Conservation (phyloP, 2,888 invertebrate genomes). For the Calephelis perditalis region DNA sequence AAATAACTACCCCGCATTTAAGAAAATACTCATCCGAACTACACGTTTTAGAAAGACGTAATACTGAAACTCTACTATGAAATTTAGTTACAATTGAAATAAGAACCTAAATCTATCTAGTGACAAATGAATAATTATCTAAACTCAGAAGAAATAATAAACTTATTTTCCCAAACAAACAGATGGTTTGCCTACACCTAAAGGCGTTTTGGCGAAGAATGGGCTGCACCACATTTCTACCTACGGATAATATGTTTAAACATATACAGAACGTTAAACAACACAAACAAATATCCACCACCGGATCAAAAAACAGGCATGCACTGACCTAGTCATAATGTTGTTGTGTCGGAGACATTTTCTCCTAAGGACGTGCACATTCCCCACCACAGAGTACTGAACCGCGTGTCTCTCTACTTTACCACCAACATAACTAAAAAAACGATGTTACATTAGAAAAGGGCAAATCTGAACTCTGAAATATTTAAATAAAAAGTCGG, state of each 20-base stretch:
- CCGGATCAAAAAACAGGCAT: conserved; percentile 33
- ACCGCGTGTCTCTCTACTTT: conserved; percentile 68
- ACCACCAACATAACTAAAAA: conserved; percentile 69
- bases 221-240: background rate
- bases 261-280: conserved; percentile 16
- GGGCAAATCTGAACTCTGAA: background rate
- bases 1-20: too few relatives aligned
- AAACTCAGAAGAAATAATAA: background rate
- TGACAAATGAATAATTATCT: background rate
- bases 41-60: too few relatives aligned
- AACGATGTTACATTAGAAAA: conserved; percentile 30
- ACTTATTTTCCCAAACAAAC: too few relatives aligned
- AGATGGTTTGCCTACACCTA: conserved; percentile 1
- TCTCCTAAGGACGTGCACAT: conserved; percentile 58
- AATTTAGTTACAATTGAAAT: too few relatives aligned
- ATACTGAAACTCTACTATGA: too few relatives aligned
- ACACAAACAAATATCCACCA: conserved; percentile 33
- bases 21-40: too few relatives aligned
- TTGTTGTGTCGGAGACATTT: conserved; percentile 70
- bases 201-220: conserved; percentile 8
- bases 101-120: too few relatives aligned
- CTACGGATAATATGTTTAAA: background rate
- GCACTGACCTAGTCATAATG: conserved; percentile 68
- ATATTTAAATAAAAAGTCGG: too few relatives aligned
- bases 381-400: conserved; percentile 66